Evolutionary conservation across 2,888 invertebrate species (phyloP).

Genomic region (Frankliniella intonsa): DNA sequence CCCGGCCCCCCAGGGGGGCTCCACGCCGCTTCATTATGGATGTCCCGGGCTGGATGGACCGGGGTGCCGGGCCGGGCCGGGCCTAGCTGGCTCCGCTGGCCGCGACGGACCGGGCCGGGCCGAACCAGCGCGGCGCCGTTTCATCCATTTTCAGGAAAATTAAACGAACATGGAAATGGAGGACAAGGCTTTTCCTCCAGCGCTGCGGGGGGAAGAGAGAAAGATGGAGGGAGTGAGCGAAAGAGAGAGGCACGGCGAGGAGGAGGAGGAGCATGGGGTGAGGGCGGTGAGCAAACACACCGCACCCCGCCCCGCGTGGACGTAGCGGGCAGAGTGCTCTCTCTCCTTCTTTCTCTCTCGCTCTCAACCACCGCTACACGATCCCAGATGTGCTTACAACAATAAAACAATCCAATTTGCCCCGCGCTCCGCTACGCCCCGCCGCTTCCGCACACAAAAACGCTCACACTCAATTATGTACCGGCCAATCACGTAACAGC

Average conservation of each 20-base stretch:
- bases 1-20: neutral
- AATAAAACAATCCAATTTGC: conserved; percentile 23
- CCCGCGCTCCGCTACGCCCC: neutral
- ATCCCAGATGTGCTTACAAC: conserved; percentile 16
- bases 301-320: neutral
- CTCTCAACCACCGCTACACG: neutral
- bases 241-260: neutral
- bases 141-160: neutral
- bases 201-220: neutral
- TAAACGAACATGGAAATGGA: neutral
- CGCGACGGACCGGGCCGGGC: too few relatives aligned
- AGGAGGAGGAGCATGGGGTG: neutral
- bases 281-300: neutral
- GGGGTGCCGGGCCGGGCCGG: too few relatives aligned
- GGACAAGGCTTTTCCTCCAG: neutral
- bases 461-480: conserved; percentile 31
- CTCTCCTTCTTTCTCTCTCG: neutral
- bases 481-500: conserved; percentile 34
- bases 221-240: too few relatives aligned
- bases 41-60: too few relatives aligned
- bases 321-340: neutral
- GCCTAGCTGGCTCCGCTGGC: too few relatives aligned
- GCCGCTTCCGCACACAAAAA: conserved; percentile 15
- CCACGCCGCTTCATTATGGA: too few relatives aligned
- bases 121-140: neutral